A percentile compares a stretch with the other conserved stretches of the same genome.
Conservation (phyloP, 2,113 vertebrate species). For the Lepus americanus region DNA sequence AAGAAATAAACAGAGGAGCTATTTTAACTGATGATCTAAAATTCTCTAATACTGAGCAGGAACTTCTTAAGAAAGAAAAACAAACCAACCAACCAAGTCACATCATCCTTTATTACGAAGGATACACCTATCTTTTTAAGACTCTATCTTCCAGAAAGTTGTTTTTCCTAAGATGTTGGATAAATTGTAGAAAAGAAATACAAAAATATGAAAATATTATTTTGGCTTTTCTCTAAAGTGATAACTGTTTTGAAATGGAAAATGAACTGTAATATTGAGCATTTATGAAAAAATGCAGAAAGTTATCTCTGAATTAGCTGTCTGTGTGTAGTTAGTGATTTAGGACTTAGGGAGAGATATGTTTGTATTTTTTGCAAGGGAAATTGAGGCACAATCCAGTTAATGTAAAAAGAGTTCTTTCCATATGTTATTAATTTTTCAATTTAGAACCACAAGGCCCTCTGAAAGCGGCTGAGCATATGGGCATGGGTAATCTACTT, state of each 20-base stretch:
- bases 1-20: neutral
- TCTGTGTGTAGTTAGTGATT: neutral
- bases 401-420: neutral
- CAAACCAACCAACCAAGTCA: neutral
- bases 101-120: neutral
- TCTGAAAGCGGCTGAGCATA: conserved; percentile 9
- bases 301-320: neutral
- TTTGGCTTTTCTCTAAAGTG: neutral
- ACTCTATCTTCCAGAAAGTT: conserved; percentile 30
- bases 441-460: neutral
- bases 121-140: neutral
- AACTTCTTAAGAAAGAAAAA: neutral
- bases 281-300: neutral
- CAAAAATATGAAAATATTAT: conserved; percentile 10
- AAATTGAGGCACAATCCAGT: neutral
- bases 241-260: conserved; percentile 17
- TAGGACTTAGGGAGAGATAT: neutral
- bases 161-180: neutral
- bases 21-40: neutral
- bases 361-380: neutral
- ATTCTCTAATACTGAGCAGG: neutral
- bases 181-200: neutral
- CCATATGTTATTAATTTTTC: neutral
- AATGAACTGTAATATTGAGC: neutral
- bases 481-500: neutral